Evolutionary conservation across 2,888 invertebrate genomes (phyloP).

Genomic region (Apamea monoglypha): DNA sequence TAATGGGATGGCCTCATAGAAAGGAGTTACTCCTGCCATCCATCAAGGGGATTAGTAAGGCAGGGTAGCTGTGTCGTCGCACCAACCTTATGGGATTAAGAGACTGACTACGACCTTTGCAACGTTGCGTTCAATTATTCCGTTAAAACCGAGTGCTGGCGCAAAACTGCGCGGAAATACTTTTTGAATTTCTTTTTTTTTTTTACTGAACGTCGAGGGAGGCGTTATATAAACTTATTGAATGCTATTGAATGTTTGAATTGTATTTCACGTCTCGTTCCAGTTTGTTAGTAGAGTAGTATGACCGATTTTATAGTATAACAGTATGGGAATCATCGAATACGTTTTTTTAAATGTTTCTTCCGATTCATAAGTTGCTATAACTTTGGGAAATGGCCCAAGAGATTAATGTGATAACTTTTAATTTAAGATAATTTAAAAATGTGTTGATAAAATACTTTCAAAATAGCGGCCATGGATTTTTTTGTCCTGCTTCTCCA

Average conservation of each 20-base stretch:
- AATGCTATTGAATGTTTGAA: background rate
- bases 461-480: background rate
- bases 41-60: constrained; percentile 77
- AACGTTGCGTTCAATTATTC: constrained; percentile 73
- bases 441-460: background rate
- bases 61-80: constrained; percentile 69
- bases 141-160: constrained; percentile 65
- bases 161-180: constrained; percentile 38
- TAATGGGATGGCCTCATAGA: constrained; percentile 68
- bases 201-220: background rate
- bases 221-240: constrained; percentile 1
- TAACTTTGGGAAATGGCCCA: background rate
- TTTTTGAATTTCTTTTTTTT: constrained; percentile 14
- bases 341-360: background rate
- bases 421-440: background rate
- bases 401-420: background rate
- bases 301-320: background rate
- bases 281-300: background rate
- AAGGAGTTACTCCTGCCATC: constrained; percentile 66
- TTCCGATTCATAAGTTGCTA: background rate
- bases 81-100: constrained; percentile 76
- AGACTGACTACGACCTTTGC: constrained; percentile 69
- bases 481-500: background rate
- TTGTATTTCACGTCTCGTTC: background rate
- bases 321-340: background rate